phyloP scores from a whole-genome alignment of 2,888 invertebrate genomes.

The Cosmia trapezina region DNA sequence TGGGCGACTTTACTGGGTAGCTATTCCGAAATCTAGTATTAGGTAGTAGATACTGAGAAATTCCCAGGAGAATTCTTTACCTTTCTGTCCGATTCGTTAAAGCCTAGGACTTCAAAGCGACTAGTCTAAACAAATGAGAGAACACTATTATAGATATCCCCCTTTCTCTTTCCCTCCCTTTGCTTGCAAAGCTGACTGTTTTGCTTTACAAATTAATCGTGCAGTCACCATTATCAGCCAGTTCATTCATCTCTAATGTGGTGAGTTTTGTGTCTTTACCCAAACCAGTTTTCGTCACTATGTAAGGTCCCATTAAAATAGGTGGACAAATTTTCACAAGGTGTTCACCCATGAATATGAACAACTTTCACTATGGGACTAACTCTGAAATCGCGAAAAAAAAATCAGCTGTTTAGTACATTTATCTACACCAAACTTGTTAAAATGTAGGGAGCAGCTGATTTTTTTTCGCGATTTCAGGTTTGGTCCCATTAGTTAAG shows the following conservation, averaged over 20 bases:
- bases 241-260: slow-evolving; percentile 41
- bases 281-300: neutral
- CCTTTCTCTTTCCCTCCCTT: slow-evolving; percentile 6
- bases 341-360: no score
- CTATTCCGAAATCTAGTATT: neutral
- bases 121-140: slow-evolving; percentile 29
- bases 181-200: slow-evolving; percentile 26
- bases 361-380: no score
- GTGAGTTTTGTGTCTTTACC: neutral
- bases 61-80: neutral
- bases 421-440: no score
- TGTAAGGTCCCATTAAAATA: no score
- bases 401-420: no score
- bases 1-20: neutral
- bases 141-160: neutral
- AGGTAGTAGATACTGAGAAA: neutral
- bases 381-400: no score
- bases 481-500: no score
- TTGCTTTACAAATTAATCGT: slow-evolving; percentile 49
- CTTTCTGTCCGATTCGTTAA: neutral
- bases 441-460: no score
- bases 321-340: no score
- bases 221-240: slow-evolving; percentile 39
- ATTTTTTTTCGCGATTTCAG: no score
- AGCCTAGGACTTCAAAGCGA: neutral